Conservation (phyloP, 2,888 invertebrate genomes). For the Keiferia lycopersicella region DNA sequence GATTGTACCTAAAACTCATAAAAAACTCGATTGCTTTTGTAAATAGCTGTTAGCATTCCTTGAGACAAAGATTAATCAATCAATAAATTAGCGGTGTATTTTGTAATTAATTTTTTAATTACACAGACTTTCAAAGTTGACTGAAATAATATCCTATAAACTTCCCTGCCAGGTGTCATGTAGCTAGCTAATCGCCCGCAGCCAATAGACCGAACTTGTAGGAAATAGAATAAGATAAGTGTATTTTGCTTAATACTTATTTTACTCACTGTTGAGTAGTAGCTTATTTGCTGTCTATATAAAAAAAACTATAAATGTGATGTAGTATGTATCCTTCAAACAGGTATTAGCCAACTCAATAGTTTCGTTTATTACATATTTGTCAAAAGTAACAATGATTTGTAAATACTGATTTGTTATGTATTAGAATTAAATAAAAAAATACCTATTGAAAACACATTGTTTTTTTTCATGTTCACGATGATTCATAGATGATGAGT, state of each 20-base stretch:
- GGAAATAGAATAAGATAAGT: neutral
- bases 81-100: no score
- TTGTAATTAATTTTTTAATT: no score
- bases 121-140: no score
- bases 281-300: neutral
- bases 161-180: neutral
- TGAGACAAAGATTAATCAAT: no score
- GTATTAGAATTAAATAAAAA: conserved; percentile 17
- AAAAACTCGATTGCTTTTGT: no score
- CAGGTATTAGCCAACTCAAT: neutral
- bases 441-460: neutral
- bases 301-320: conserved; percentile 9
- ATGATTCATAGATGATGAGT: no score
- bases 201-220: neutral
- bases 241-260: conserved; percentile 6
- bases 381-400: conserved; percentile 17
- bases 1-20: no score
- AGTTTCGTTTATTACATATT: neutral
- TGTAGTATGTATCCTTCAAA: conserved; percentile 1
- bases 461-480: neutral
- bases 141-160: no score
- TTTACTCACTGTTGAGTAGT: conserved; percentile 1
- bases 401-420: conserved; percentile 27
- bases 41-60: no score
- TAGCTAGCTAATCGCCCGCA: neutral